Percentiles rank a stretch among this genome's conserved stretches.
phyloP scores from a whole-genome alignment of 2,797 vertebrate genomes.

The Neosilurus hyrtlii region DNA sequence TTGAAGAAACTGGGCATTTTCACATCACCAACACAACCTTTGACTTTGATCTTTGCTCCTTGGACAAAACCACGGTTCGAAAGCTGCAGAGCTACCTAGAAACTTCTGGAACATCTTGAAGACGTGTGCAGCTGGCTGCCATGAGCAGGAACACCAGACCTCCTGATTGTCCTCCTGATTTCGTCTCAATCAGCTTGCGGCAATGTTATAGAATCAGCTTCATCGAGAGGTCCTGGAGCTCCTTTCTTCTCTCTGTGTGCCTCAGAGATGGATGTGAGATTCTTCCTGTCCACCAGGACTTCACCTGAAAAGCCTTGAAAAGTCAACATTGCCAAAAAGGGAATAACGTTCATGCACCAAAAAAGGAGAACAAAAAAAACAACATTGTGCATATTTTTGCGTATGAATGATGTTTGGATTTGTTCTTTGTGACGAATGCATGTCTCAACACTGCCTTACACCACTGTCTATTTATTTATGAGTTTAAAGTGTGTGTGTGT shows the following conservation, averaged over 20 bases:
- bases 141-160: conserved; percentile 55
- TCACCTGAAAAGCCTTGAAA: conserved; percentile 92
- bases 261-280: conserved; percentile 58
- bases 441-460: conserved; percentile 92
- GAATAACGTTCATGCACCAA: conserved; percentile 42
- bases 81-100: conserved; percentile 98
- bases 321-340: conserved; percentile 57
- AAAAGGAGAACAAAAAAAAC: conserved; percentile 65
- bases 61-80: conserved; percentile 97
- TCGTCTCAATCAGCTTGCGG: conserved; percentile 60
- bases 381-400: conserved; percentile 84
- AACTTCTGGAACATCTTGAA: conserved; percentile 88
- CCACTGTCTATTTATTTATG: conserved; percentile 91
- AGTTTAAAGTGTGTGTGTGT: conserved; percentile 71
- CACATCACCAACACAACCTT: conserved; percentile 99
- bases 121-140: conserved; percentile 72
- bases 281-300: conserved; percentile 78
- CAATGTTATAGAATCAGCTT: conserved; percentile 66
- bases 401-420: conserved; percentile 66
- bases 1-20: conserved; percentile 99
- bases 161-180: conserved; percentile 50
- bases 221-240: conserved; percentile 71
- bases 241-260: conserved; percentile 50
- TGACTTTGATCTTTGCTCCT: conserved; percentile 98
- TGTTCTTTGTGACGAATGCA: conserved; percentile 82